Evolutionary conservation across 2,797 vertebrate genomes (phyloP).

Genomic region (Phoxinus dragarum): DNA sequence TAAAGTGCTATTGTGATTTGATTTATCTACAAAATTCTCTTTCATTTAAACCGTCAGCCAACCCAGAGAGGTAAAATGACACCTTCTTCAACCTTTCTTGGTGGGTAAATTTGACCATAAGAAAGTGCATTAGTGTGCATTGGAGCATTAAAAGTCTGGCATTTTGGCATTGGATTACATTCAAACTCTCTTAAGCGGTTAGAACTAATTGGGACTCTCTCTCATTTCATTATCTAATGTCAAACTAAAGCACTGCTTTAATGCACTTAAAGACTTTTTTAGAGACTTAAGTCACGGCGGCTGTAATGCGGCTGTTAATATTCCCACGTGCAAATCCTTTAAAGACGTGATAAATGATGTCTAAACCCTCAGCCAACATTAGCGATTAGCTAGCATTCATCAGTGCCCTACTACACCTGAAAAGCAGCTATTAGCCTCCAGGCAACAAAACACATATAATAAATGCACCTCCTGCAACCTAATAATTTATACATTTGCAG

Average conservation of each 20-base stretch:
- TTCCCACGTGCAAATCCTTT: slow-evolving; percentile 64
- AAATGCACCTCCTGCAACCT: slow-evolving; percentile 51
- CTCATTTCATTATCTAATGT: slow-evolving; percentile 55
- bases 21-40: slow-evolving; percentile 30
- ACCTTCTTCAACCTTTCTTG: slow-evolving; percentile 25
- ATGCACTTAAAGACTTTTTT: slow-evolving; percentile 63
- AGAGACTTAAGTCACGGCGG: slow-evolving; percentile 56
- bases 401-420: slow-evolving; percentile 59
- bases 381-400: slow-evolving; percentile 67
- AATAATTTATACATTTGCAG: slow-evolving; percentile 68
- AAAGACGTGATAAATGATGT: slow-evolving; percentile 65
- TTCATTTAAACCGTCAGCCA: slow-evolving; percentile 14
- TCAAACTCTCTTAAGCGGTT: slow-evolving; percentile 44
- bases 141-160: slow-evolving; percentile 37
- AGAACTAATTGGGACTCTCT: slow-evolving; percentile 44
- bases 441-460: slow-evolving; percentile 63
- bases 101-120: slow-evolving; percentile 35
- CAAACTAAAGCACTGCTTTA: slow-evolving; percentile 60
- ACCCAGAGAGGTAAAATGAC: slow-evolving; percentile 36
- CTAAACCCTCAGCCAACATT: slow-evolving; percentile 65
- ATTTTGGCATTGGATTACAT: slow-evolving; percentile 39
- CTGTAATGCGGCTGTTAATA: slow-evolving; percentile 61
- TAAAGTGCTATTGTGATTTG: slow-evolving; percentile 36
- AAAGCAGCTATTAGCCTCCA: slow-evolving; percentile 59
- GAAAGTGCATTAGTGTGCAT: slow-evolving; percentile 46